These are phyloP conservation scores for Turnix velox DNA, from an alignment of 2,113 vertebrate genomes.

Conservation along the genomic window DNA sequence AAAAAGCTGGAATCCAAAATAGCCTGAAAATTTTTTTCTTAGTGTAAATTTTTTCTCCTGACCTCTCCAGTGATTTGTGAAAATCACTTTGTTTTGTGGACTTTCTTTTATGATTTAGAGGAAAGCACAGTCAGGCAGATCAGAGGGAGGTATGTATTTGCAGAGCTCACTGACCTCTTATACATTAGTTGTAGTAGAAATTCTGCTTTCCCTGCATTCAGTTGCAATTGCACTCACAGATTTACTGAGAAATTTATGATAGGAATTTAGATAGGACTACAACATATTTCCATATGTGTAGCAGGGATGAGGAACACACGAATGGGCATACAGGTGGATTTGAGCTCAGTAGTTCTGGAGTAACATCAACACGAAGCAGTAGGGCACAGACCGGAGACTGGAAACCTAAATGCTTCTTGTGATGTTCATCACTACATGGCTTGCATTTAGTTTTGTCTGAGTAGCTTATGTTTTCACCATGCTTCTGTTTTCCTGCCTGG, in stretches of 20 bases:
- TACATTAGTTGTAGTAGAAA: neutral
- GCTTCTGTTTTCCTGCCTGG: constrained; percentile 8
- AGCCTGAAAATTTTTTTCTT: neutral
- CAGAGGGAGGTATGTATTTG: neutral
- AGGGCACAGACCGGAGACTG: neutral
- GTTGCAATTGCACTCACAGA: neutral
- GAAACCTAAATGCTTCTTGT: neutral
- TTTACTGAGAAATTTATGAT: neutral
- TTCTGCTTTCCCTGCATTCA: neutral
- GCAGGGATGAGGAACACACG: neutral
- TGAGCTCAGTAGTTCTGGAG: neutral
- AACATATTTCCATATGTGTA: neutral
- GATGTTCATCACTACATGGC: neutral
- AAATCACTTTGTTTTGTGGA: neutral
- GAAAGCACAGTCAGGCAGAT: neutral
- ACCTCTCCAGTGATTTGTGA: neutral
- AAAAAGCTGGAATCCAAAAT: neutral
- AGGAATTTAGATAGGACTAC: neutral
- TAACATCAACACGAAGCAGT: accelerated
- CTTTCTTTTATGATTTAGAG: neutral
- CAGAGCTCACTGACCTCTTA: neutral
- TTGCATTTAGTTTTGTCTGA: neutral
- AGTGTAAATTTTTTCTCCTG: neutral
- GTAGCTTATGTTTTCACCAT: constrained; percentile 14
- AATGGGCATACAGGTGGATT: neutral